A percentile compares a stretch with the other conserved stretches of the same genome.
These are phyloP conservation scores for Heliconius hermathena DNA, from an alignment of 1,140 invertebrate genomes.

Conservation along the genomic window DNA sequence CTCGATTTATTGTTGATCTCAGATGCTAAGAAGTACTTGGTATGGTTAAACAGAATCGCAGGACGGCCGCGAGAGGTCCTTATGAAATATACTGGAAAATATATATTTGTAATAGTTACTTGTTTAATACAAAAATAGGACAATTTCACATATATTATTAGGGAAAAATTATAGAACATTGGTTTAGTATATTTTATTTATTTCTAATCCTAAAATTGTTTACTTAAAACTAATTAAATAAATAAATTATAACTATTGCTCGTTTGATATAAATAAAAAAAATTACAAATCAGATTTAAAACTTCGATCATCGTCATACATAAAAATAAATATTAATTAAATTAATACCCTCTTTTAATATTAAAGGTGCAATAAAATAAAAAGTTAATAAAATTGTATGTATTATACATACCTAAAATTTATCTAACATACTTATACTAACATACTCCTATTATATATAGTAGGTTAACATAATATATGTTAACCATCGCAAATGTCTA, in stretches of 20 bases:
- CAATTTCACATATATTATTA: background rate
- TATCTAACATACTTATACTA: background rate
- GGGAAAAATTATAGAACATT: constrained; percentile 1
- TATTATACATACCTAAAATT: background rate
- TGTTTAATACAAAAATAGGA: background rate
- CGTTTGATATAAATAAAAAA: background rate
- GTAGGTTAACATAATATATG: background rate
- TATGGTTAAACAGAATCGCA: constrained; percentile 12
- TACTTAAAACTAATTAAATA: background rate
- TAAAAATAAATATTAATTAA: background rate
- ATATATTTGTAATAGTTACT: background rate
- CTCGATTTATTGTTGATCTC: constrained; percentile 12
- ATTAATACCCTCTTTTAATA: background rate
- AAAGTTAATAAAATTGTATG: background rate
- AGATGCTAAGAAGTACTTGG: constrained; percentile 23
- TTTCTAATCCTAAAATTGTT: background rate
- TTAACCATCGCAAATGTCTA: background rate
- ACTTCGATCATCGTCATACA: too few relatives aligned
- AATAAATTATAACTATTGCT: background rate
- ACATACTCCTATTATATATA: background rate
- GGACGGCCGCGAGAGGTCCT: constrained; percentile 21
- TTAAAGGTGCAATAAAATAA: background rate
- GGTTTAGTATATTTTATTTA: background rate
- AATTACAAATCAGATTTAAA: too few relatives aligned
- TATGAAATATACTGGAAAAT: constrained; percentile 26